A percentile compares a stretch with the other conserved stretches of the same genome.
These are phyloP conservation scores for Syngnathoides biaculeatus DNA, from an alignment of 2,113 vertebrate genomes.

Conservation along the genomic window DNA sequence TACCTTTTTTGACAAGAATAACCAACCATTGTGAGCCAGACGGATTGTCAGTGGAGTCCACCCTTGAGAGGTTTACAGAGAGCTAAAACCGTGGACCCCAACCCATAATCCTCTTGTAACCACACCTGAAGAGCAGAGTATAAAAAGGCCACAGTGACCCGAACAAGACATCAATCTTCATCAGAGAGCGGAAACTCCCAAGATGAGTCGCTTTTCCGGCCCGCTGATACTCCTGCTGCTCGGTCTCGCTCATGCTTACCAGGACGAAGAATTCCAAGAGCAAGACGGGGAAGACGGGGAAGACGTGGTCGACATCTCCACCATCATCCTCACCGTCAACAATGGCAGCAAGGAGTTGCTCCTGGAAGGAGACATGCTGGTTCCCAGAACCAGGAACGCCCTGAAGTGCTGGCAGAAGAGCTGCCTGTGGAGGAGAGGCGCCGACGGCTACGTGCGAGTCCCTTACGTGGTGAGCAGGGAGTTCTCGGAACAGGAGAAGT, in stretches of 20 bases:
- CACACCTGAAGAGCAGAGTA: slow-evolving; percentile 24
- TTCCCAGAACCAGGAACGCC: background rate
- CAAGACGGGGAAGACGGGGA: background rate
- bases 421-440: background rate
- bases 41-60: too few species aligned
- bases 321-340: background rate
- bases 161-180: slow-evolving; percentile 29
- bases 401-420: background rate
- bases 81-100: background rate
- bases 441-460: background rate
- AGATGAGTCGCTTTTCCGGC: slow-evolving; percentile 28
- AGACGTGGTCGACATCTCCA: background rate
- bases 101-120: slow-evolving; percentile 9
- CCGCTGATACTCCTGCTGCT: slow-evolving; percentile 23
- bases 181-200: slow-evolving; percentile 28
- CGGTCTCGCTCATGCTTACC: background rate
- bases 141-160: slow-evolving; percentile 36
- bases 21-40: background rate
- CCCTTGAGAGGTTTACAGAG: slow-evolving; percentile 19
- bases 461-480: background rate
- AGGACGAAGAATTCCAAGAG: background rate
- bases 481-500: background rate
- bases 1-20: background rate
- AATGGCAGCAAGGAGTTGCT: background rate
- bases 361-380: background rate